Conservation (phyloP, 2,797 vertebrate genomes). For the Loris lydekkerianus region DNA sequence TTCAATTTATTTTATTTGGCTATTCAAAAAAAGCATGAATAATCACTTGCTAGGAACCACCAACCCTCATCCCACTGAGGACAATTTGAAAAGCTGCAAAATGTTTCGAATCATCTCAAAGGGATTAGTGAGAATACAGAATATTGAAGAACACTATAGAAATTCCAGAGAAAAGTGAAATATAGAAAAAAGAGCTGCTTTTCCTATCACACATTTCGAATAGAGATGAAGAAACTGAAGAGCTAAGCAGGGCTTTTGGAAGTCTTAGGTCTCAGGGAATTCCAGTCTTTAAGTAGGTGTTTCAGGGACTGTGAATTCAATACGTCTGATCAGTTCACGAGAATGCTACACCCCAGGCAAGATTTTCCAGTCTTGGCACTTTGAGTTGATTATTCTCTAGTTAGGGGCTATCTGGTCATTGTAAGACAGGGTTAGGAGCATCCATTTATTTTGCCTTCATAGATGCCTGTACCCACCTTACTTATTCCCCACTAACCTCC, state of each 20-base stretch:
- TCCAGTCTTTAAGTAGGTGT: background rate
- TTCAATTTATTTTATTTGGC: background rate
- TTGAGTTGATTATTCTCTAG: background rate
- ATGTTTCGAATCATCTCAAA: background rate
- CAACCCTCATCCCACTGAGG: background rate
- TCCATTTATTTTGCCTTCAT: background rate
- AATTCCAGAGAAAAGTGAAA: background rate
- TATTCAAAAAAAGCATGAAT: background rate
- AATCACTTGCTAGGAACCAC: background rate
- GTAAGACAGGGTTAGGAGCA: background rate
- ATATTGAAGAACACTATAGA: background rate
- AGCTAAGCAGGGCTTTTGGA: background rate
- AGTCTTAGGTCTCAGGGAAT: background rate
- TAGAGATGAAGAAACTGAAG: background rate
- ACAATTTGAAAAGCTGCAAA: background rate
- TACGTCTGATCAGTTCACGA: background rate
- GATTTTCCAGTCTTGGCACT: background rate
- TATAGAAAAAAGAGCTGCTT: background rate
- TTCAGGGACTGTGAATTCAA: background rate
- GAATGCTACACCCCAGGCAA: background rate
- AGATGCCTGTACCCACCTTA: background rate
- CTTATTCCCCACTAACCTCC: fast-evolving
- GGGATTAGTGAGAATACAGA: background rate
- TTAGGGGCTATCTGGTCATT: background rate
- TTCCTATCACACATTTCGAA: background rate